Percentiles rank a stretch among this genome's conserved stretches.
Conservation (phyloP, 2,113 vertebrate genomes). For the Prinia subflava region DNA sequence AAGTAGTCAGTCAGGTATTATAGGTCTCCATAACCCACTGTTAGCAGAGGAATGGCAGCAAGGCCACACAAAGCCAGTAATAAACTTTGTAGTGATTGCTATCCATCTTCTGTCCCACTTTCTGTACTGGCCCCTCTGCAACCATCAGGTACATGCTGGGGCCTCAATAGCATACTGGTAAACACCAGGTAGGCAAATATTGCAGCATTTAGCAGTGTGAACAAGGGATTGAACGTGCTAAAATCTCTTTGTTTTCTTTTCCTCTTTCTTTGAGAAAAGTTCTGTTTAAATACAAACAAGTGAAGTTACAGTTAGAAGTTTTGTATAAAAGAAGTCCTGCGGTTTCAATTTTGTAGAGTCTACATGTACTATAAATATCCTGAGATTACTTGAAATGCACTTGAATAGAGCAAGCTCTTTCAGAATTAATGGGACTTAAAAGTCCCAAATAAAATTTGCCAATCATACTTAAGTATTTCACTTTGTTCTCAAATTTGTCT, state of each 20-base stretch:
- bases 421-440: neutral
- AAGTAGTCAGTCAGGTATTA: neutral
- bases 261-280: neutral
- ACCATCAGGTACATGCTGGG: neutral
- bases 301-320: neutral
- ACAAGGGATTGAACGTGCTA: neutral
- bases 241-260: neutral
- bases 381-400: neutral
- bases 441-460: neutral
- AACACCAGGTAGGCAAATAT: neutral
- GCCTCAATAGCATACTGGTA: neutral
- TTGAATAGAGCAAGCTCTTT: neutral
- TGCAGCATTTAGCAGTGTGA: neutral
- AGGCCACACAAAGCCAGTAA: neutral
- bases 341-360: neutral
- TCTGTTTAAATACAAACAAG: neutral
- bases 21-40: neutral
- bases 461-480: neutral
- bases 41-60: neutral
- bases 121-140: fast-evolving
- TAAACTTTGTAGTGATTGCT: neutral
- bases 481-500: neutral
- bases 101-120: fast-evolving
- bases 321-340: neutral
- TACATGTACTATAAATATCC: neutral